These are phyloP conservation scores for Drosophila nr. perissopoda DNA, from an alignment of 2,888 invertebrate genomes.

Conservation along the genomic window DNA sequence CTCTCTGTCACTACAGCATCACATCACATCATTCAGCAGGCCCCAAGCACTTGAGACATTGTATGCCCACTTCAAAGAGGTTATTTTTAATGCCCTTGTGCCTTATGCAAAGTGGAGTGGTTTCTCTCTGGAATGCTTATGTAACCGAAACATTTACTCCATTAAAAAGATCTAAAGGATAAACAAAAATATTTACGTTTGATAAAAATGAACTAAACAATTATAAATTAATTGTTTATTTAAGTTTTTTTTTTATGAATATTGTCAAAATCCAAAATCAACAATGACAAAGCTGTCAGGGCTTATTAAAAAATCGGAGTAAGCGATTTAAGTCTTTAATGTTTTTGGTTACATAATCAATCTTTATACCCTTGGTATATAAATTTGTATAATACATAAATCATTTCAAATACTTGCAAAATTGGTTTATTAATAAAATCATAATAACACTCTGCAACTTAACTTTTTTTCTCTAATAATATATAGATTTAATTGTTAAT, in stretches of 20 bases:
- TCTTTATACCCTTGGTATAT: not conserved
- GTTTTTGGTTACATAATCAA: not conserved
- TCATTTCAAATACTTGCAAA: not conserved
- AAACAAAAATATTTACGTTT: not conserved
- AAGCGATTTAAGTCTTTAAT: not conserved
- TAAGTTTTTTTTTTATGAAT: not conserved
- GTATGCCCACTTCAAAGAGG: conserved; percentile 68
- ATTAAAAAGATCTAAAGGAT: not conserved
- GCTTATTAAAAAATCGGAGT: not conserved
- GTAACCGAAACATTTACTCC: conserved; percentile 12
- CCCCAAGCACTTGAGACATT: conserved; percentile 71
- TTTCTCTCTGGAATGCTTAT: conserved; percentile 26
- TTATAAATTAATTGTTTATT: not conserved
- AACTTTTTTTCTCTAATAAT: not conserved
- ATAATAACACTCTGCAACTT: not conserved
- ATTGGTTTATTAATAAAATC: not conserved
- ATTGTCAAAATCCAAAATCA: not conserved
- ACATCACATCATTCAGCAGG: conserved; percentile 54
- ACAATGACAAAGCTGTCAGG: not conserved
- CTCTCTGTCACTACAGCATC: conserved; percentile 48
- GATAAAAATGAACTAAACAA: not conserved
- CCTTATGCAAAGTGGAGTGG: conserved; percentile 35
- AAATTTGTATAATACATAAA: not conserved
- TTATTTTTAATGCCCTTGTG: conserved; percentile 62
- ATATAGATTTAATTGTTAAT: not conserved